Conservation (phyloP, 2,113 vertebrate species). For the Emydura subglobosa region DNA sequence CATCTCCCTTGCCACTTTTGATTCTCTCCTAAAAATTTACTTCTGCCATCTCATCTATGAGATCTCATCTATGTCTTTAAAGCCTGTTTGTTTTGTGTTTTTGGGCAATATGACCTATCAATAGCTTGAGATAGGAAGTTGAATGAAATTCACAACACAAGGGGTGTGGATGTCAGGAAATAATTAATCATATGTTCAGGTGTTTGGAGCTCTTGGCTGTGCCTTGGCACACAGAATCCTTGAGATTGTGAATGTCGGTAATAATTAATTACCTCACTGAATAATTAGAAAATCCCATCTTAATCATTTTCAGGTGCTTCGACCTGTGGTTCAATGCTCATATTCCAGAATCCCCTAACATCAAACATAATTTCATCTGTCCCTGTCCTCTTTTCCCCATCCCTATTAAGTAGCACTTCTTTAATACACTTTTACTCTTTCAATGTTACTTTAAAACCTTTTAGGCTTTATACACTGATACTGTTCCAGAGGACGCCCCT, state of each 20-base stretch:
- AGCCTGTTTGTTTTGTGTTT: neutral
- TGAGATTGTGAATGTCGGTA: neutral
- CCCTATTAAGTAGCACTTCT: neutral
- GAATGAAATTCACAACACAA: neutral
- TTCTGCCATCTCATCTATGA: neutral
- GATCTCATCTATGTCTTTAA: neutral
- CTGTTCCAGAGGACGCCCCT: conserved; percentile 89
- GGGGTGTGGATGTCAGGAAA: neutral
- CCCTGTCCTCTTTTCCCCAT: neutral
- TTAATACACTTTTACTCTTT: neutral
- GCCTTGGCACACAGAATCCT: neutral
- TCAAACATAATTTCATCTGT: neutral
- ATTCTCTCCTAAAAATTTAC: neutral
- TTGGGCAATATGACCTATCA: neutral
- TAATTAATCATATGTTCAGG: neutral
- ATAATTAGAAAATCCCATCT: neutral
- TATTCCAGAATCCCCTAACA: neutral
- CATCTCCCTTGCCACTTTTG: neutral
- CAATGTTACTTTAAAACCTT: conserved; percentile 47
- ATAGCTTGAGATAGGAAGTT: neutral
- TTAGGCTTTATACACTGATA: conserved; percentile 88
- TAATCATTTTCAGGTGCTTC: neutral
- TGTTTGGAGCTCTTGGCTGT: neutral
- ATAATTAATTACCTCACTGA: neutral
- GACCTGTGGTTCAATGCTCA: neutral